These are phyloP conservation scores for Phoenoteleia sp. DNA, from an alignment of 2,888 invertebrate genomes.

Conservation along the genomic window DNA sequence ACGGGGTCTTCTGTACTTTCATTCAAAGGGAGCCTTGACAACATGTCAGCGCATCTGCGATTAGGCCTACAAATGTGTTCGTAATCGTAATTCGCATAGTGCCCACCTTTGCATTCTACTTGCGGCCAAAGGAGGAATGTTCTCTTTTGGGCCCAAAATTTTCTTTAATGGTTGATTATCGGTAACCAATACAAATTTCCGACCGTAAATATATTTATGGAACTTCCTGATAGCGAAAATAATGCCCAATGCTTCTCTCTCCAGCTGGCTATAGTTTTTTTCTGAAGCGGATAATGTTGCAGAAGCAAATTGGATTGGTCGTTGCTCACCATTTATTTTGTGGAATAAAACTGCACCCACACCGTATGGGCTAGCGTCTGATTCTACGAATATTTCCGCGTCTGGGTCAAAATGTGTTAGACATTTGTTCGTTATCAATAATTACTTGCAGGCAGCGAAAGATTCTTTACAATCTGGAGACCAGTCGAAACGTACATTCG, in stretches of 20 bases:
- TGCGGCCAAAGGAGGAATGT: conserved; percentile 74
- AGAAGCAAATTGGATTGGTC: conserved; percentile 74
- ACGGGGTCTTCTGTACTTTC: conserved; percentile 5
- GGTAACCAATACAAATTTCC: conserved; percentile 48
- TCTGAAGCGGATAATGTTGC: conserved; percentile 69
- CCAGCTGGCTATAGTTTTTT: conserved; percentile 75
- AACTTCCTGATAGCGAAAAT: conserved; percentile 76
- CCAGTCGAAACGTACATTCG: conserved; percentile 24
- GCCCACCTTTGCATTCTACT: conserved; percentile 72
- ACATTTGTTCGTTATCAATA: conserved; percentile 68
- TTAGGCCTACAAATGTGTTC: conserved; percentile 33
- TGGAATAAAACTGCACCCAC: conserved; percentile 78
- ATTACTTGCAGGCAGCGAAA: conserved; percentile 60
- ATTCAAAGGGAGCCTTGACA: conserved; percentile 41
- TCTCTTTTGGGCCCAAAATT: conserved; percentile 70
- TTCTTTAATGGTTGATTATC: conserved; percentile 68
- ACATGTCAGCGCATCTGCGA: conserved; percentile 57
- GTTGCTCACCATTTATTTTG: conserved; percentile 68
- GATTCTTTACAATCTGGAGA: neutral
- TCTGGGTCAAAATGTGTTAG: conserved; percentile 72
- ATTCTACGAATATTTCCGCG: conserved; percentile 52
- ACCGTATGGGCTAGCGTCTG: conserved; percentile 83
- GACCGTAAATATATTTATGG: conserved; percentile 75
- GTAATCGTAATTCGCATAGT: conserved; percentile 72
- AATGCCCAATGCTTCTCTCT: conserved; percentile 77